These are phyloP conservation scores for Dicyrtoma fusca DNA, from an alignment of 2,888 invertebrate species.

Conservation along the genomic window DNA sequence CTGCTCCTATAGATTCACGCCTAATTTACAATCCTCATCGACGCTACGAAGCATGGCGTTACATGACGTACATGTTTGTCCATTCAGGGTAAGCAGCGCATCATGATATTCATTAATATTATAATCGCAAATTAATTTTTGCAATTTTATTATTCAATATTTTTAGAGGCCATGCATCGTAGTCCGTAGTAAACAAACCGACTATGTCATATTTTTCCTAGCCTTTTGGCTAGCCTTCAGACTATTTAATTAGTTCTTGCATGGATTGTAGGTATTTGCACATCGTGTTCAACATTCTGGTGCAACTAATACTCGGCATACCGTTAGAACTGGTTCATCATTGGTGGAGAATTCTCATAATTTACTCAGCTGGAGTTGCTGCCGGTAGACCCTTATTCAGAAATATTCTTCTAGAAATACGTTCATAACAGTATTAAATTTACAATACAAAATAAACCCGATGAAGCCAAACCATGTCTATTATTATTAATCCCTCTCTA, in stretches of 20 bases:
- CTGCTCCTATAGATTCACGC: conserved; percentile 77
- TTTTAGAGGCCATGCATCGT: too few species aligned
- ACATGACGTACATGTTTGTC: conserved; percentile 92
- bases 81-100: conserved; percentile 80
- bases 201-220: too few species aligned
- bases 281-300: conserved; percentile 84
- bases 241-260: too few species aligned
- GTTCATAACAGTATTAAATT: too few species aligned
- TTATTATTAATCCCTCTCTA: too few species aligned
- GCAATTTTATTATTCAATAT: conserved; percentile 1
- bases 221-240: too few species aligned
- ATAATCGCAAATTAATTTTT: neutral
- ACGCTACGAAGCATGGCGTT: conserved; percentile 89
- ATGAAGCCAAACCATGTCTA: too few species aligned
- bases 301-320: conserved; percentile 89
- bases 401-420: too few species aligned
- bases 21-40: conserved; percentile 87
- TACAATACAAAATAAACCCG: too few species aligned
- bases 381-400: too few species aligned
- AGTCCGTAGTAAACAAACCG: too few species aligned
- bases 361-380: conserved; percentile 81
- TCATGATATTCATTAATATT: too few species aligned
- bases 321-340: conserved; percentile 96
- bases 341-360: conserved; percentile 79
- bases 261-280: conserved; percentile 72